A percentile compares a stretch with the other conserved stretches of the same genome.
These are phyloP conservation scores for Cyrtodaria siliqua DNA, from an alignment of 2,888 invertebrate species.

Conservation along the genomic window DNA sequence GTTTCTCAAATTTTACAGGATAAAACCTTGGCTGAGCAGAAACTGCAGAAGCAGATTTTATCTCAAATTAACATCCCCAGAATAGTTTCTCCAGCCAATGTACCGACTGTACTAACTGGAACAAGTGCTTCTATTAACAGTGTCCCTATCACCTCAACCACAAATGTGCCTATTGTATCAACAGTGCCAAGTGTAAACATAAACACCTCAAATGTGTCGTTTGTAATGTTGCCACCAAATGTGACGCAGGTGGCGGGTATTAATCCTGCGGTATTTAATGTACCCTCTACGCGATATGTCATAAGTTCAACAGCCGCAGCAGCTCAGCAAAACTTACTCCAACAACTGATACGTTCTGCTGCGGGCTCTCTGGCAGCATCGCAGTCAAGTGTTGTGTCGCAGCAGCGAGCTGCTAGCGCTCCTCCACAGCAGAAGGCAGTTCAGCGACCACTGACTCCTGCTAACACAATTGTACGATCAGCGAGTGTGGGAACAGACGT, in stretches of 20 bases:
- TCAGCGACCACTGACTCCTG: constrained; percentile 43
- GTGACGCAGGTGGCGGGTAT: constrained; percentile 57
- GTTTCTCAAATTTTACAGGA: constrained; percentile 62
- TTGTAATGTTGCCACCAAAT: constrained; percentile 59
- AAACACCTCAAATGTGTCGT: constrained; percentile 56
- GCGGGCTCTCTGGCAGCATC: constrained; percentile 50
- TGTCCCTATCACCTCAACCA: constrained; percentile 43
- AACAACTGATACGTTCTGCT: constrained; percentile 64
- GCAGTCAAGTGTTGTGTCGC: constrained; percentile 49
- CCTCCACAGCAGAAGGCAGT: constrained; percentile 72
- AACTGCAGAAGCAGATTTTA: constrained; percentile 30
- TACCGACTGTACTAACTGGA: constrained; percentile 37
- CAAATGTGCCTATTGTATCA: constrained; percentile 50
- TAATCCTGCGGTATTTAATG: constrained; percentile 62
- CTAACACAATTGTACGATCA: constrained; percentile 71
- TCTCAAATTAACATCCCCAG: constrained; percentile 65
- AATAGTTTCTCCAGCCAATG: constrained; percentile 60
- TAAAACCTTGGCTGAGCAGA: constrained; percentile 44
- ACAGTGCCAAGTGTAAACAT: constrained; percentile 40
- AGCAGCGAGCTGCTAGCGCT: constrained; percentile 78
- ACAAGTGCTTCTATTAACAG: constrained; percentile 23
- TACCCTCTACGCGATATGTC: constrained; percentile 69
- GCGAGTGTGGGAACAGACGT: constrained; percentile 77
- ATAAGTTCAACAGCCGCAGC: constrained; percentile 64
- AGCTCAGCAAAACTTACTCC: constrained; percentile 58